Evolutionary conservation across 2,797 vertebrate genomes (phyloP), one percentile per base, ranked within the genome.

Genomic region (Lateolabrax maculatus): DNA sequence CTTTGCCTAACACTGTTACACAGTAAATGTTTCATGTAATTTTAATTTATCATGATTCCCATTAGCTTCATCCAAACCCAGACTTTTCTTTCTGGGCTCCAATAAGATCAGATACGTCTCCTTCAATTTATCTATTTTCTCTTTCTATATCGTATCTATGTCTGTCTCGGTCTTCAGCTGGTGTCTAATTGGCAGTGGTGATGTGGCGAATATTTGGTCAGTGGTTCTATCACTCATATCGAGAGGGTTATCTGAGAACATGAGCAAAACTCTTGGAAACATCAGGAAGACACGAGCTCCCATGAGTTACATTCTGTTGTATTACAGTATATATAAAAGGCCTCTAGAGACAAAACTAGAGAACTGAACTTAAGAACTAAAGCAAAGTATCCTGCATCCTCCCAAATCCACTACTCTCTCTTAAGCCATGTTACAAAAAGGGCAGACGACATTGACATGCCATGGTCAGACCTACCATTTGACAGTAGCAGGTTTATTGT

Each of bases 401-500:
- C 43, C 41, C 23, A 37, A n/a, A 39, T 39, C 64, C 27, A 2
- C 53, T 46, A 18, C 49, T 37, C 31, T 49, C 12, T 76, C 39
- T 43, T 63, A 44, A 39, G n/a, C 62, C 55, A 4, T 23, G 44
- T 55, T 58, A 46, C 46, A 69, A 27, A 18, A 49, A 74, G 49
- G 63, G 51, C 64, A 57, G 66, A 57, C 64, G 31, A 65, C 68
- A 62, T 4, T 63, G 69, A 82, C 75, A 81, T 29, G 31, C 68
- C 69, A 41, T 23, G 81, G 46, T 84, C 83, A 75, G 69, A 85
- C 76, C 31, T 49, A 46, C 57, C 71, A 64, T 81, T 87, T 75
- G 79, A 89, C 73, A 79, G 77, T 58, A 52, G 63, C 69, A 18
- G 53, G 57, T 87, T 90, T 87, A 86, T 87, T 84, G 80, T 86